phyloP scores from a whole-genome alignment of 2,888 invertebrate genomes.

The Erebia aethiops region DNA sequence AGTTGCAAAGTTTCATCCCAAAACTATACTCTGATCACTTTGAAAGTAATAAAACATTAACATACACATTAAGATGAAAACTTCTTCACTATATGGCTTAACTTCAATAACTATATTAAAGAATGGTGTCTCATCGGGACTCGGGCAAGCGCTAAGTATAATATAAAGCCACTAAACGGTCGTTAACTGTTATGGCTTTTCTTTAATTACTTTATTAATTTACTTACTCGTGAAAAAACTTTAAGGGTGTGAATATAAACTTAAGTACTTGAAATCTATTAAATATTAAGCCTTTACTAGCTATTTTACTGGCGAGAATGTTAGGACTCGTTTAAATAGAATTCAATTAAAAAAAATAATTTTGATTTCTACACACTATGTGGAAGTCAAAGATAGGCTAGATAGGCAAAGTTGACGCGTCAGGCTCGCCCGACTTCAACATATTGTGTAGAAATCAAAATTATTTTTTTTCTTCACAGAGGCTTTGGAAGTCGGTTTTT shows the following conservation, averaged over 20 bases:
- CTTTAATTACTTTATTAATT: neutral
- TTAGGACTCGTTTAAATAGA: too few relatives aligned
- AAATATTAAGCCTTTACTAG: too few relatives aligned
- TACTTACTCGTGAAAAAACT: neutral
- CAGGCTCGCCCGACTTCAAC: too few relatives aligned
- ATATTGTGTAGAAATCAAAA: too few relatives aligned
- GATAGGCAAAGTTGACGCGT: too few relatives aligned
- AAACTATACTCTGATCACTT: neutral
- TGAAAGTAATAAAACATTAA: neutral
- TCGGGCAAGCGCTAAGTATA: neutral
- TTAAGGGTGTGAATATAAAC: neutral
- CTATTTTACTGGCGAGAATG: too few relatives aligned
- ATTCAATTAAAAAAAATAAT: too few relatives aligned
- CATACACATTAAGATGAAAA: neutral
- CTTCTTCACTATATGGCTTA: neutral
- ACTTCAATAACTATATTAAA: neutral
- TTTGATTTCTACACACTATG: too few relatives aligned
- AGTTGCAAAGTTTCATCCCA: neutral
- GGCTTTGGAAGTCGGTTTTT: too few relatives aligned
- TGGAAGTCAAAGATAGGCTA: too few relatives aligned
- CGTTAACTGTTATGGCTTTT: neutral
- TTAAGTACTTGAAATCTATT: too few relatives aligned
- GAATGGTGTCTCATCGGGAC: neutral
- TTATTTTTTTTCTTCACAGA: too few relatives aligned
- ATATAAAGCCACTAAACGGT: neutral